Percentiles rank a stretch among this genome's conserved stretches.
These are phyloP conservation scores for Limosa lapponica DNA, from an alignment of 2,797 vertebrate genomes.

Conservation along the genomic window DNA sequence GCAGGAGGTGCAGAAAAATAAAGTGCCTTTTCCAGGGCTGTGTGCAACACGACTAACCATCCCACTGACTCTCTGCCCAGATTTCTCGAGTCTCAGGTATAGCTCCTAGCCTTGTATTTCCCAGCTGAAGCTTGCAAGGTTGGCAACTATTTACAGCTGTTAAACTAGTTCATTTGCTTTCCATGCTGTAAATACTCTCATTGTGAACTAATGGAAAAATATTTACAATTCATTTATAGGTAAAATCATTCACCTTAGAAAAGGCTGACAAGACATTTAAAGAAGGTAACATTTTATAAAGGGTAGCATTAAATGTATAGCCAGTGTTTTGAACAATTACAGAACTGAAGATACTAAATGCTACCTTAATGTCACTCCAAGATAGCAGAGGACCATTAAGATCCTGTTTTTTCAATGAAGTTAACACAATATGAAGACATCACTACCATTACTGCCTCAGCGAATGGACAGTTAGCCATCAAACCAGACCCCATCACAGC, in stretches of 20 bases:
- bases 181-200: not conserved
- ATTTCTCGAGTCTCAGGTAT: not conserved
- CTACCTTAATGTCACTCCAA: not conserved
- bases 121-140: not conserved
- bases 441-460: not conserved
- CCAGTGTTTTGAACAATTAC: not conserved
- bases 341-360: not conserved
- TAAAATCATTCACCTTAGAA: slow-evolving; percentile 17
- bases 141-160: slow-evolving; percentile 3
- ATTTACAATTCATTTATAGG: slow-evolving; percentile 20
- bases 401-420: not conserved
- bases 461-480: not conserved
- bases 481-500: not conserved
- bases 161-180: not conserved
- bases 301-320: not conserved
- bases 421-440: not conserved
- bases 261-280: slow-evolving; percentile 6
- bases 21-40: slow-evolving; percentile 34
- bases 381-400: not conserved
- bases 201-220: not conserved
- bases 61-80: not conserved
- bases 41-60: not conserved
- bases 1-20: slow-evolving; percentile 22
- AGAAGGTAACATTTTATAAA: not conserved
- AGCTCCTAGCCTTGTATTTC: not conserved